A percentile compares a stretch with the other conserved stretches of the same genome.
Evolutionary conservation across 1,140 invertebrate species (phyloP).

Genomic region (Heliconius melpomene): DNA sequence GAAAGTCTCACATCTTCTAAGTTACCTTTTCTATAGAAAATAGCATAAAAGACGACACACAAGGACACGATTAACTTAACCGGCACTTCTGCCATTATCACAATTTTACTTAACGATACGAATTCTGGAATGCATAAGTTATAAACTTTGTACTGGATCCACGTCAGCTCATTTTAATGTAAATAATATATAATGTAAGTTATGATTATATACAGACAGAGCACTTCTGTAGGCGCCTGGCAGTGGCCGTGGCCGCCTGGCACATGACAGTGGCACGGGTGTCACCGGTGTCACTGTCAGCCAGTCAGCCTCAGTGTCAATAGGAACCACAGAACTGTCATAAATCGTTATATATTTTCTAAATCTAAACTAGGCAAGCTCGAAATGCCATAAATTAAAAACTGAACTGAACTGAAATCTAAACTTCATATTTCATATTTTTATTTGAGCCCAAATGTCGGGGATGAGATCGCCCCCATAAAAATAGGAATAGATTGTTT

Average conservation of each 20-base stretch:
- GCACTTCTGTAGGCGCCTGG: neutral
- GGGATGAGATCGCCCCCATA: too few relatives aligned
- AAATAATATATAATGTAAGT: constrained; percentile 32
- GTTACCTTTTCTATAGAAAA: constrained; percentile 67
- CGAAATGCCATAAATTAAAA: too few relatives aligned
- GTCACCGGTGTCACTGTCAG: neutral
- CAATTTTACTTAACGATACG: constrained; percentile 42
- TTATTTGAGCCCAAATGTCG: too few relatives aligned
- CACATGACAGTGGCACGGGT: neutral
- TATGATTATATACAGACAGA: neutral
- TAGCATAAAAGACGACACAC: constrained; percentile 65
- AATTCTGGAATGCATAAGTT: constrained; percentile 68
- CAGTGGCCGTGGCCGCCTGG: neutral
- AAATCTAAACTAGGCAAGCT: too few relatives aligned
- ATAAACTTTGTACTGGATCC: constrained; percentile 47
- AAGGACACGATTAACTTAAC: constrained; percentile 70
- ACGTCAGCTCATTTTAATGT: constrained; percentile 71
- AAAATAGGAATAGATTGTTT: too few relatives aligned
- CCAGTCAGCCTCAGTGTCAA: neutral
- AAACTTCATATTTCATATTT: too few relatives aligned
- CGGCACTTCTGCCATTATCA: constrained; percentile 65
- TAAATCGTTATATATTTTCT: too few relatives aligned
- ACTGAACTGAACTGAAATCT: too few relatives aligned
- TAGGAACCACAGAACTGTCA: neutral
- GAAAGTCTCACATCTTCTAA: constrained; percentile 62